Evolutionary conservation across 2,113 vertebrate species (phyloP).

Genomic region (Trogon surrucura): DNA sequence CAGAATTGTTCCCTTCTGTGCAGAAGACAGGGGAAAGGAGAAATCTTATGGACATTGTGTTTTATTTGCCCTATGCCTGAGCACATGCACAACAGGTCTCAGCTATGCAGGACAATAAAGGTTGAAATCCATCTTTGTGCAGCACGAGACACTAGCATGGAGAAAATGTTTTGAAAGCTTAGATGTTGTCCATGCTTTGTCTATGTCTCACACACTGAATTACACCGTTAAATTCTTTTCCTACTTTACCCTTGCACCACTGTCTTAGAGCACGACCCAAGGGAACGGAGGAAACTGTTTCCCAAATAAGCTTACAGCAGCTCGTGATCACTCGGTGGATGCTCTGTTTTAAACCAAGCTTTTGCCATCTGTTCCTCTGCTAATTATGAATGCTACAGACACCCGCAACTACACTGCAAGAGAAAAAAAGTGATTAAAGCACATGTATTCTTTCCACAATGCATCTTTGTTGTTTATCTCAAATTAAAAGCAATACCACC

Average conservation of each 20-base stretch:
- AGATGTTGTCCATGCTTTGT: background rate
- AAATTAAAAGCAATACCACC: background rate
- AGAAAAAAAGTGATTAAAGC: background rate
- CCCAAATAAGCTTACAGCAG: conserved; percentile 5
- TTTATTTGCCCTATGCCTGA: background rate
- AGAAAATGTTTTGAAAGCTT: background rate
- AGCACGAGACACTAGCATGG: background rate
- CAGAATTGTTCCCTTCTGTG: background rate
- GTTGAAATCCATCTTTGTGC: background rate
- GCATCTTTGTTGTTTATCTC: background rate
- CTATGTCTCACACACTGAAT: background rate
- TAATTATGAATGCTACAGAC: conserved; percentile 62
- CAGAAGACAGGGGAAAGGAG: background rate
- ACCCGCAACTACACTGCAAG: conserved; percentile 32
- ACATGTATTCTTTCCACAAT: background rate
- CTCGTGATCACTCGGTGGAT: conserved; percentile 16
- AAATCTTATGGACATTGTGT: background rate
- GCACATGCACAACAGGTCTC: background rate
- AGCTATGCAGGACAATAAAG: background rate
- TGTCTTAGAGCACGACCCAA: background rate
- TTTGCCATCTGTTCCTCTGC: conserved; percentile 69
- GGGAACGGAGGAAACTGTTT: background rate
- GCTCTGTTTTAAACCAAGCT: conserved; percentile 41
- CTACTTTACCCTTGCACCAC: background rate
- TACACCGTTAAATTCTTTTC: background rate